A percentile compares a stretch with the other conserved stretches of the same genome.
Evolutionary conservation across 2,797 vertebrate genomes (phyloP).

Genomic region (Phylloscopus collybita): DNA sequence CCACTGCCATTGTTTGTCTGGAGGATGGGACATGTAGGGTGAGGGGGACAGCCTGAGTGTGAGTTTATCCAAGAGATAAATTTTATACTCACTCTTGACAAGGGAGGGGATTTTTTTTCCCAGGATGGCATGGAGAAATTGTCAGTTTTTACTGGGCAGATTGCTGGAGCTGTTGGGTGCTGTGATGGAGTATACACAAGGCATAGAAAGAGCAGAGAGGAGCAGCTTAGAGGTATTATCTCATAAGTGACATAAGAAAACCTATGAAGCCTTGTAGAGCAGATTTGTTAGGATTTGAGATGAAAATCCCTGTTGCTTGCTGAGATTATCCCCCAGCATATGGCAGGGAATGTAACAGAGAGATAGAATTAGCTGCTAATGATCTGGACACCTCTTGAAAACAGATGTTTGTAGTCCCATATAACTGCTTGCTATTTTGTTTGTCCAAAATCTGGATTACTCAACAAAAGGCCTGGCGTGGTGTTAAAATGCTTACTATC

Average conservation of each 20-base stretch:
- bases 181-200: not conserved
- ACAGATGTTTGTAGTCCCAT: slow-evolving; percentile 9
- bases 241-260: slow-evolving; percentile 5
- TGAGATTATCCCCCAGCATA: slow-evolving; percentile 53
- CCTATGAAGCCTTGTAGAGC: not conserved
- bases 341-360: slow-evolving; percentile 40
- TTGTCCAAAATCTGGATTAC: not conserved
- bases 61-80: not conserved
- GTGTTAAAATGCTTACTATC: not conserved
- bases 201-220: not conserved
- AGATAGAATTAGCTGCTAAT: slow-evolving; percentile 56
- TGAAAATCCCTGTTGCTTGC: slow-evolving; percentile 50
- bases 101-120: not conserved
- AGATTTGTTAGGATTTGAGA: slow-evolving; percentile 66
- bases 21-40: not conserved
- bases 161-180: not conserved
- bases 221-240: not conserved
- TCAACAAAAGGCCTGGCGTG: not conserved
- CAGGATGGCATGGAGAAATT: not conserved
- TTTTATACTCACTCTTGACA: not conserved
- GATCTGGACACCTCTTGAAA: slow-evolving; percentile 37
- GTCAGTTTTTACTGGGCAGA: not conserved
- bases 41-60: fast-evolving
- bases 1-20: not conserved
- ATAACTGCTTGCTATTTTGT: not conserved